phyloP scores from a whole-genome alignment of 37 sponge, comb jelly and placozoan species.

The Corticium candelabrum region DNA sequence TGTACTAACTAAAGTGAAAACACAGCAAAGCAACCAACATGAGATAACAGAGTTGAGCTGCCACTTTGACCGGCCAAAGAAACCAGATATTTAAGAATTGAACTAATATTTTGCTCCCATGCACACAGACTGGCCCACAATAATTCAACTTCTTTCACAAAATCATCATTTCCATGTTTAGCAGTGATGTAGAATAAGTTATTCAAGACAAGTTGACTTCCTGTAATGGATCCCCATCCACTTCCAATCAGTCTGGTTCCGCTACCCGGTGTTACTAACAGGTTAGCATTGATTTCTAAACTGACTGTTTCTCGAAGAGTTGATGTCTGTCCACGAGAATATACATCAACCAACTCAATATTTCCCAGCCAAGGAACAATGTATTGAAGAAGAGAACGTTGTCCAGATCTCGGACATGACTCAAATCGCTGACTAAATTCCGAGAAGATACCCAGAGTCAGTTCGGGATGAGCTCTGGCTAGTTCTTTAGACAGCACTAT shows the following conservation, averaged over 20 bases:
- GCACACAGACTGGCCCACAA: constrained; percentile 70
- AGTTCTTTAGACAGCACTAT: constrained; percentile 44
- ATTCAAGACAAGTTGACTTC: constrained; percentile 66
- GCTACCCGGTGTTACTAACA: no score
- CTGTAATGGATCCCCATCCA: constrained; percentile 78
- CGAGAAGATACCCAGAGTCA: constrained; percentile 82
- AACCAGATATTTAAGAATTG: constrained; percentile 51
- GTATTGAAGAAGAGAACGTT: constrained; percentile 64
- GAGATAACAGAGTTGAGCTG: constrained; percentile 8
- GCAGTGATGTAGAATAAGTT: constrained; percentile 79
- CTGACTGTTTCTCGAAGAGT: background rate
- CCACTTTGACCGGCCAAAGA: constrained; percentile 37
- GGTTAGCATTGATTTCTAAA: background rate
- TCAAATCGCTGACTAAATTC: constrained; percentile 70
- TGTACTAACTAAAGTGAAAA: background rate
- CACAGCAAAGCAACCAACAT: background rate
- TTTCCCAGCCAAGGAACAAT: constrained; percentile 82
- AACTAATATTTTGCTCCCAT: constrained; percentile 54
- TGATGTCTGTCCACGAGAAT: background rate
- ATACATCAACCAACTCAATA: constrained; percentile 62
- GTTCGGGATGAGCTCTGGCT: constrained; percentile 73
- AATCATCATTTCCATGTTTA: constrained; percentile 16
- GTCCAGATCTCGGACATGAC: constrained; percentile 27
- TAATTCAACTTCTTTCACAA: constrained; percentile 44
- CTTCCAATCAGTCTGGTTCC: constrained; percentile 49